Evolutionary conservation across 2,888 invertebrate species (phyloP).

Genomic region (Thyatira batis): DNA sequence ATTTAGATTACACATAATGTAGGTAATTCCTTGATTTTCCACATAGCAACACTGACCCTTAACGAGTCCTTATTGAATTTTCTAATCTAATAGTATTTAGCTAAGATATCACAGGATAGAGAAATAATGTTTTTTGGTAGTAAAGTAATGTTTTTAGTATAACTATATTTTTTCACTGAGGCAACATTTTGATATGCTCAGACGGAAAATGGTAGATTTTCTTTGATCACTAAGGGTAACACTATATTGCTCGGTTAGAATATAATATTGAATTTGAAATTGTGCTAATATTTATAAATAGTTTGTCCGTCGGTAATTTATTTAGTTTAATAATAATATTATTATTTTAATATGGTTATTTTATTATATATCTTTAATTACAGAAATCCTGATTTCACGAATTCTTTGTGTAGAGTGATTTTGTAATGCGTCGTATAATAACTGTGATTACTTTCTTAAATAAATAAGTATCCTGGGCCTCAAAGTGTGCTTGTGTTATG

Average conservation of each 20-base stretch:
- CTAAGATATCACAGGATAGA: constrained; percentile 29
- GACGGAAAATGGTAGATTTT: constrained; percentile 31
- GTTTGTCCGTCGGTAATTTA: constrained; percentile 21
- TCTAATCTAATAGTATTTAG: constrained; percentile 30
- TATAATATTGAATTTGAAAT: constrained; percentile 20
- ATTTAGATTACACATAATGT: constrained; percentile 2
- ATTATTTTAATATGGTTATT: constrained; percentile 6
- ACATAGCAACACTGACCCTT: constrained; percentile 37
- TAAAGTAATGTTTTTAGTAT: constrained; percentile 21
- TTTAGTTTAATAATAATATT: not conserved
- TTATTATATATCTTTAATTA: constrained; percentile 18
- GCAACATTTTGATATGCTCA: constrained; percentile 35
- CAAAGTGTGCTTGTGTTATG: too few relatives aligned
- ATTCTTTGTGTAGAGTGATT: too few relatives aligned
- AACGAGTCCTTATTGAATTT: constrained; percentile 12
- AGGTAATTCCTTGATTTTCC: constrained; percentile 10
- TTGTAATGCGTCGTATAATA: too few relatives aligned
- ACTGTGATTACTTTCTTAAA: too few relatives aligned
- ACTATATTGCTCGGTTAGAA: constrained; percentile 38
- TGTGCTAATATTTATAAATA: constrained; percentile 11
- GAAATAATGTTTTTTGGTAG: constrained; percentile 40
- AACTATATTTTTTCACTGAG: constrained; percentile 37
- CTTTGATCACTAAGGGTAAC: constrained; percentile 31
- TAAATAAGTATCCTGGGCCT: too few relatives aligned
- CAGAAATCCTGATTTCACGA: constrained; percentile 11